Conservation (phyloP, 2,797 vertebrate genomes). For the Sternarchorhynchus goeldii region DNA sequence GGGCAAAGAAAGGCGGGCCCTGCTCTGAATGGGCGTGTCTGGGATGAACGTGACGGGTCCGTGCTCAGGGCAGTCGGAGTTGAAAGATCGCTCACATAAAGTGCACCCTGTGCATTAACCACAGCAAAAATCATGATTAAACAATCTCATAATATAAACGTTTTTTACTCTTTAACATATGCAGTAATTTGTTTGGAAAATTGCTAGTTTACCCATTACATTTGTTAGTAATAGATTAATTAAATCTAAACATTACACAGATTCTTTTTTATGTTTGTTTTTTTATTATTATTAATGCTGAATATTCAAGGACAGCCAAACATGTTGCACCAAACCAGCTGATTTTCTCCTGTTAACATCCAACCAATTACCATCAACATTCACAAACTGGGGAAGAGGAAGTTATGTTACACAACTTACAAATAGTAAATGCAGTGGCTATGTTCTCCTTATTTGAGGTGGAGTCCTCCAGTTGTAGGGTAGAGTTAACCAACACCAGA, state of each 20-base stretch:
- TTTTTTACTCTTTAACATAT: too few relatives aligned
- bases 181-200: too few relatives aligned
- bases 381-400: too few relatives aligned
- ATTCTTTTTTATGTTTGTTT: too few relatives aligned
- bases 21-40: conserved; percentile 91
- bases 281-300: too few relatives aligned
- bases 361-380: too few relatives aligned
- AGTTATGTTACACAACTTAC: conserved; percentile 65
- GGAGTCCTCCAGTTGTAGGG: conserved; percentile 91
- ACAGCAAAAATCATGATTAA: conserved; percentile 56
- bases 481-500: conserved; percentile 90
- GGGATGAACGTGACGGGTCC: conserved; percentile 95
- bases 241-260: too few relatives aligned
- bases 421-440: conserved; percentile 90
- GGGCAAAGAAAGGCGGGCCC: conserved; percentile 92
- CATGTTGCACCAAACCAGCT: too few relatives aligned
- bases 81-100: conserved; percentile 92
- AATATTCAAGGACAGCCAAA: too few relatives aligned
- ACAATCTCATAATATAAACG: neutral
- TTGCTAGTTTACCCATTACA: too few relatives aligned
- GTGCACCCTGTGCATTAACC: conserved; percentile 87
- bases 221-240: too few relatives aligned
- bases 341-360: too few relatives aligned
- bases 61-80: conserved; percentile 94
- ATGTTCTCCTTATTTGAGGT: conserved; percentile 96